phyloP scores from a whole-genome alignment of 2,888 invertebrate genomes.

The Lampropteryx suffumata region DNA sequence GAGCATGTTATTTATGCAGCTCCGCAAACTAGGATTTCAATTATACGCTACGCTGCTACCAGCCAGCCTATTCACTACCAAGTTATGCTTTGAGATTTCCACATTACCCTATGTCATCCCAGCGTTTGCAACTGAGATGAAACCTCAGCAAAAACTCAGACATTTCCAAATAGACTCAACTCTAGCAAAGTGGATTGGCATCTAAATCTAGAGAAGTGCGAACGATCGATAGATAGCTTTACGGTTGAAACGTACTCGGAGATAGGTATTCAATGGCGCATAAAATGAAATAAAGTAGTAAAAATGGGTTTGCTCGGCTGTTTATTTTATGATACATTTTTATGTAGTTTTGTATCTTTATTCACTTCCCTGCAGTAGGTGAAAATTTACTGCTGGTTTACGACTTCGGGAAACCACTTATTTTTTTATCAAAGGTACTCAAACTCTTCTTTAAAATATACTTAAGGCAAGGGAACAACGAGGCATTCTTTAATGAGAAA shows the following conservation, averaged over 20 bases:
- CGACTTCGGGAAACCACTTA: slow-evolving; percentile 5
- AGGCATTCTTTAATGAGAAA: no score
- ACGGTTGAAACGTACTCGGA: slow-evolving; percentile 41
- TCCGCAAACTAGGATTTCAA: slow-evolving; percentile 29
- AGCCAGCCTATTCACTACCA: slow-evolving; percentile 27
- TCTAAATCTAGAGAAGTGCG: slow-evolving; percentile 36
- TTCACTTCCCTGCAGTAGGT: slow-evolving; percentile 16
- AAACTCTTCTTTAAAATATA: neutral
- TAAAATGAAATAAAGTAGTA: slow-evolving; percentile 42
- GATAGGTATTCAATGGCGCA: slow-evolving; percentile 43
- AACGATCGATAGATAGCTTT: slow-evolving; percentile 41
- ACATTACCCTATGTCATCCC: slow-evolving; percentile 27
- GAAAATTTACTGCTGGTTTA: slow-evolving; percentile 14
- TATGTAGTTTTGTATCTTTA: slow-evolving; percentile 28
- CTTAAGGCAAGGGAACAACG: no score
- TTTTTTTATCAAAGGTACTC: slow-evolving; percentile 1
- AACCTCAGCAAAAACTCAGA: slow-evolving; percentile 27
- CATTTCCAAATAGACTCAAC: slow-evolving; percentile 35
- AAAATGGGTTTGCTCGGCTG: slow-evolving; percentile 32
- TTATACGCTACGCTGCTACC: slow-evolving; percentile 29
- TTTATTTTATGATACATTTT: slow-evolving; percentile 33
- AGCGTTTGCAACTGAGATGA: slow-evolving; percentile 6
- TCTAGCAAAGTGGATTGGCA: slow-evolving; percentile 34
- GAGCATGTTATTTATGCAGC: slow-evolving; percentile 22
- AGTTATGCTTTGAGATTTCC: slow-evolving; percentile 22